Evolutionary conservation across 2,113 vertebrate genomes (phyloP).

Genomic region (Mormoops blainvillei): DNA sequence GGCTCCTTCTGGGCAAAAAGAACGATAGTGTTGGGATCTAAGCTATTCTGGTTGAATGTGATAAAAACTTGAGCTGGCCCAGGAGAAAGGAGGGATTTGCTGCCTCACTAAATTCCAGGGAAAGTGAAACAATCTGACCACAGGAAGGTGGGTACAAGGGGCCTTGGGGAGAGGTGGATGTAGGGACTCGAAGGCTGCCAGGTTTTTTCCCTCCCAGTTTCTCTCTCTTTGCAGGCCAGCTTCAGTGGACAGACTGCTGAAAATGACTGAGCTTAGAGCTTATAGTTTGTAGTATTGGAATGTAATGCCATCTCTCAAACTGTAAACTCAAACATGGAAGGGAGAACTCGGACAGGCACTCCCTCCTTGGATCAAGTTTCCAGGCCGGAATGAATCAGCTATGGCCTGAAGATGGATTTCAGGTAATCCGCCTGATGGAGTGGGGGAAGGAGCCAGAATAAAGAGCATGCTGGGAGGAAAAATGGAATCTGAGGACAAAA

Average conservation of each 20-base stretch:
- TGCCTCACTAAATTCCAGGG: background rate
- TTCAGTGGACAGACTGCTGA: background rate
- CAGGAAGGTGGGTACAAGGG: too few species aligned
- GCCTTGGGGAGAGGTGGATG: background rate
- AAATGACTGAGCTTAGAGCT: background rate
- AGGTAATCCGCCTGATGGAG: too few species aligned
- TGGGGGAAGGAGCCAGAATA: background rate
- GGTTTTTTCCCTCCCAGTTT: background rate
- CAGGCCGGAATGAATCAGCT: background rate
- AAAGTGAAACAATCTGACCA: background rate
- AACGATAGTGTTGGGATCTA: accelerated
- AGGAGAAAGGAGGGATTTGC: background rate
- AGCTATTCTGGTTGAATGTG: background rate
- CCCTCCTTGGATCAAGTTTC: background rate
- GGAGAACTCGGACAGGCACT: background rate
- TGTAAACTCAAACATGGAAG: background rate
- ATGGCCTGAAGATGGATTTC: accelerated
- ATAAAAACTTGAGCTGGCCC: background rate
- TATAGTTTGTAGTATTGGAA: accelerated
- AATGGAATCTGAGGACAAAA: background rate
- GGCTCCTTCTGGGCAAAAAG: background rate
- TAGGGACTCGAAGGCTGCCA: background rate
- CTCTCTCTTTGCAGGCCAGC: background rate
- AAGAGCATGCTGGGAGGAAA: background rate
- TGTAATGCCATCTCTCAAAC: accelerated